Conservation (phyloP, 2,113 vertebrate species). For the Heterotilapia buettikoferi region DNA sequence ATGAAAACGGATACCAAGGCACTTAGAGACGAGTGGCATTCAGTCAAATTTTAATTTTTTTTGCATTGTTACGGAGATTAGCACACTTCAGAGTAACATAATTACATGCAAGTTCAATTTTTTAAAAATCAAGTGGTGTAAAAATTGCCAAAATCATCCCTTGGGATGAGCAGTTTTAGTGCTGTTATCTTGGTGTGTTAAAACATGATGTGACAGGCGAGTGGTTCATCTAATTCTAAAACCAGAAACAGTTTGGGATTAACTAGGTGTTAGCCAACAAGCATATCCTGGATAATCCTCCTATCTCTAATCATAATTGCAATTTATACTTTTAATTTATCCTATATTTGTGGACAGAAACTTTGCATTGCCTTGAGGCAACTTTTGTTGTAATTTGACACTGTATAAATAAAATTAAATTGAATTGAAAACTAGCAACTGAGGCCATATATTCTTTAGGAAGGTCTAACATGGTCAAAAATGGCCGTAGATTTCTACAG, state of each 20-base stretch:
- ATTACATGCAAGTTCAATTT: not conserved
- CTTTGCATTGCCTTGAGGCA: not conserved
- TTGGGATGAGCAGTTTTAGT: not conserved
- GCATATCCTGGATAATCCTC: not conserved
- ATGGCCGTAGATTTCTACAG: not conserved
- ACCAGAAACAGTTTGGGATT: not conserved
- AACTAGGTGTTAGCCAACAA: not conserved
- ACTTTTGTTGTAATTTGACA: not conserved
- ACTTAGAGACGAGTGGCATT: not conserved
- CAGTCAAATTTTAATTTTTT: not conserved
- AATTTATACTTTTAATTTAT: not conserved
- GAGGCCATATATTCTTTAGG: not conserved
- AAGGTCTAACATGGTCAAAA: not conserved
- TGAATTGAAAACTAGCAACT: not conserved
- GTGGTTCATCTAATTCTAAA: not conserved
- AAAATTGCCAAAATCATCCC: not conserved
- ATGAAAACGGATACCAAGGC: not conserved
- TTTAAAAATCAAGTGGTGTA: fast-evolving
- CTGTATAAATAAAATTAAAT: fast-evolving
- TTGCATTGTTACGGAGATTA: not conserved
- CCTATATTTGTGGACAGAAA: not conserved
- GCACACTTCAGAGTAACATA: not conserved
- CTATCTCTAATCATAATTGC: not conserved
- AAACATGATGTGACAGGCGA: not conserved
- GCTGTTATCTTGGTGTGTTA: not conserved